Base-by-base conservation (phyloP, 2,888 invertebrate species). In the Watsonalla cultraria region DNA sequence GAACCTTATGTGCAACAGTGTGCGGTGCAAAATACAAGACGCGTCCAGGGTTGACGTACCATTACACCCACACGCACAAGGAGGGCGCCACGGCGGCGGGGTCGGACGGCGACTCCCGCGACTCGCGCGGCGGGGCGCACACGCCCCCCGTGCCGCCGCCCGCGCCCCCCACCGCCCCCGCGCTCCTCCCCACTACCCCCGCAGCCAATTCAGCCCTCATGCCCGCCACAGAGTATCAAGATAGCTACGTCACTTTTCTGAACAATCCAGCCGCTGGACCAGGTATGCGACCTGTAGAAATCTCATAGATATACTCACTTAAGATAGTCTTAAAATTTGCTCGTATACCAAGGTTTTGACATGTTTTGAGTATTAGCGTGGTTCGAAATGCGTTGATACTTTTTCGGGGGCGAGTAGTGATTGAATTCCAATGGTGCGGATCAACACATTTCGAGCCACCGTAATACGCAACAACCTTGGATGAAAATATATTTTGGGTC, bases 1-100 rank as follows among this genome's bases (percentile, higher is more conserved):
- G 9, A 42, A 11, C 11, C 11, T 42, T 42, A 11, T 42, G 42
- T 42, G 42, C 11, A 51, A 86, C 94, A 97, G 97, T 96, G 84
- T 98, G 98, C 93, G 96, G 97, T 84, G 97, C 97, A 77, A 95
- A 97, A 80, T 98, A 98, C 95, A 98, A 98, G 93, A 98, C 98
- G 65, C 94, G 98, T 70, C 97, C 98, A 68, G 98, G 98, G 68
- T 94, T 98, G 81, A 97, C 96, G 74, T 98, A 98, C 93, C 98
- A 98, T 94, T 96, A 96, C 93, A 95, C 95, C 79, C 97, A 97
- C 92, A 96, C 96, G 78, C 97, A 97, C 93, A 93, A 93, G 86
- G 92, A 93, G 49, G 59, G 64, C 54, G 60, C 70, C 9, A 62
- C 69, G 33, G 76, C 78, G 50, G 72, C 70, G 2, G 76, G 76